Conservation (phyloP, 2,888 invertebrate species). For the Frankliniella fusca region DNA sequence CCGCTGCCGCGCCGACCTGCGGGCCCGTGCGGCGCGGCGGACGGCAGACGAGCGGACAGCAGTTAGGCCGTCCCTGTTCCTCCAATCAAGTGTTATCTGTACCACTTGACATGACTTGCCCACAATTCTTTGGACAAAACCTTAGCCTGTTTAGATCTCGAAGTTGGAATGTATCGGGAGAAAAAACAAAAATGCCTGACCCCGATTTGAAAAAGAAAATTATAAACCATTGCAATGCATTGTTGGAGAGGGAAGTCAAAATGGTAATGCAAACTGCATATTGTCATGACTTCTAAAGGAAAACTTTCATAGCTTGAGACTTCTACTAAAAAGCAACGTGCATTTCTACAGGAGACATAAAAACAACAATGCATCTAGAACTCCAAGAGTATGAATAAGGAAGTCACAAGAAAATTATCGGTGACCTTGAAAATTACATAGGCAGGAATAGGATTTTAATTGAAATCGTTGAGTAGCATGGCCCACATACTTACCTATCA, state of each 20-base stretch:
- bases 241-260: too few relatives aligned
- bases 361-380: too few relatives aligned
- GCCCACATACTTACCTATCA: background rate
- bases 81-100: constrained; percentile 22
- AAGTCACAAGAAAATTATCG: too few relatives aligned
- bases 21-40: background rate
- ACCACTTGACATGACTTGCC: constrained; percentile 24
- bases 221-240: background rate
- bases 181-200: background rate
- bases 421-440: too few relatives aligned
- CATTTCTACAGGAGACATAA: too few relatives aligned
- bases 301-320: too few relatives aligned
- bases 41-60: background rate
- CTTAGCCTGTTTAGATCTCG: background rate
- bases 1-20: constrained; percentile 2
- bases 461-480: too few relatives aligned
- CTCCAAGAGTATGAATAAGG: too few relatives aligned
- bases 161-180: background rate
- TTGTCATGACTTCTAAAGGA: too few relatives aligned
- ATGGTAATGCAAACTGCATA: too few relatives aligned
- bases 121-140: constrained; percentile 16
- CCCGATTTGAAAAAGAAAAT: background rate
- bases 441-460: too few relatives aligned
- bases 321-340: too few relatives aligned
- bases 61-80: background rate